These are phyloP conservation scores for Scelioninae gen. 2 DNA, from an alignment of 2,888 invertebrate species.

Conservation along the genomic window DNA sequence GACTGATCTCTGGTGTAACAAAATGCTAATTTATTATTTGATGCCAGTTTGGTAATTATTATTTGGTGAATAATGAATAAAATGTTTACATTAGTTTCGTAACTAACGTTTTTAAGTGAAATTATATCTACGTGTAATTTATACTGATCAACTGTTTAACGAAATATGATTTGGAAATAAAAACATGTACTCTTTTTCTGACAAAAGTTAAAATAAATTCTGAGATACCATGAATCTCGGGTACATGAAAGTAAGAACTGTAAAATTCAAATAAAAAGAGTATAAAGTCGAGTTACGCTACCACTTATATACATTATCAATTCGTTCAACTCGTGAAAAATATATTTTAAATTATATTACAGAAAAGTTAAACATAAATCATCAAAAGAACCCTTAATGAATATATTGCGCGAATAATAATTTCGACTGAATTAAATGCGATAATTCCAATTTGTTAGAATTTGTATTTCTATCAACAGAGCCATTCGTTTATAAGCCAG, in stretches of 20 bases:
- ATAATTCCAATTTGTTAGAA: slow-evolving; percentile 33
- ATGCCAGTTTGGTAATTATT: no score
- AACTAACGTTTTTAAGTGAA: no score
- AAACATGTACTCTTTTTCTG: neutral
- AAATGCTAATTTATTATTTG: no score
- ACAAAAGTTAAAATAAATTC: neutral
- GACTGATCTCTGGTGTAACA: no score
- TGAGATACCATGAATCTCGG: neutral
- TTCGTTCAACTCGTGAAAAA: slow-evolving; percentile 32
- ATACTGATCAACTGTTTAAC: no score
- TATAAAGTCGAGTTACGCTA: neutral
- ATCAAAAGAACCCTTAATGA: neutral
- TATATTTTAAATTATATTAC: slow-evolving; percentile 21
- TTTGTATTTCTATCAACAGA: slow-evolving; percentile 20
- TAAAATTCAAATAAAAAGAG: slow-evolving; percentile 18
- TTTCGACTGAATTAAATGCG: neutral
- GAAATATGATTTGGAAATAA: no score
- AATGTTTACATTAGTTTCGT: no score
- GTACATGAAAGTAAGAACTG: slow-evolving; percentile 9
- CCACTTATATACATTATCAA: slow-evolving; percentile 33
- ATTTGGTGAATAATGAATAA: no score
- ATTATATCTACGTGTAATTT: no score
- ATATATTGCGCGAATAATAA: neutral
- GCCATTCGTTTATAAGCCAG: slow-evolving; percentile 4
- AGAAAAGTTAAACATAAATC: slow-evolving; percentile 19